These are phyloP conservation scores for Leucophenga montana DNA, from an alignment of 2,888 invertebrate genomes.

Conservation along the genomic window DNA sequence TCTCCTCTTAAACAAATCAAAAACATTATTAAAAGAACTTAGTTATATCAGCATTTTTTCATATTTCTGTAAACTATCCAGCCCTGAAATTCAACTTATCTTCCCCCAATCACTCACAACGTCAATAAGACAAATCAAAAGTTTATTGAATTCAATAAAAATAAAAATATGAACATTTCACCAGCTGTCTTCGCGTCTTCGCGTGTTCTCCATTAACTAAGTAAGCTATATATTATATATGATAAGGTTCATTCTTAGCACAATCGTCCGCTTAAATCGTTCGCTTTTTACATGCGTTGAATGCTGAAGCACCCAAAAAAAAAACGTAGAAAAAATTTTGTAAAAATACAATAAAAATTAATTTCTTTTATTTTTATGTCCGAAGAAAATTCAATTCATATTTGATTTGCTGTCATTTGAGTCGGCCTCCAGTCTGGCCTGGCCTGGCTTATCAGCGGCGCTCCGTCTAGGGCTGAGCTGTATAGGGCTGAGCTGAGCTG, in stretches of 20 bases:
- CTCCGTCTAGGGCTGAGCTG: neutral
- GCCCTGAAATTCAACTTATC: neutral
- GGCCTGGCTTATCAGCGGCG: conserved; percentile 24
- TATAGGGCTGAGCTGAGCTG: too few relatives aligned
- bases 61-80: neutral
- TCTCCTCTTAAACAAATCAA: too few relatives aligned
- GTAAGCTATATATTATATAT: neutral
- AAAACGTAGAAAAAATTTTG: conserved; percentile 20
- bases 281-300: neutral
- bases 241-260: too few relatives aligned
- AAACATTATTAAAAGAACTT: too few relatives aligned
- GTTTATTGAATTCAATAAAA: conserved; percentile 28
- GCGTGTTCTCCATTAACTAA: neutral
- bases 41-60: too few relatives aligned
- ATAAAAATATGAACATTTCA: neutral
- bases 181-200: neutral
- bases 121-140: conserved; percentile 7
- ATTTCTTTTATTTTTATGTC: conserved; percentile 39
- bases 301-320: neutral
- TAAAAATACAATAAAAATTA: conserved; percentile 44
- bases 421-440: conserved; percentile 13
- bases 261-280: too few relatives aligned
- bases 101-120: neutral
- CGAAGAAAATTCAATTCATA: conserved; percentile 20
- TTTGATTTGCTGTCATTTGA: conserved; percentile 32